phyloP scores from a whole-genome alignment of 2,888 invertebrate genomes.

The Enoplolaimus lenunculus region DNA sequence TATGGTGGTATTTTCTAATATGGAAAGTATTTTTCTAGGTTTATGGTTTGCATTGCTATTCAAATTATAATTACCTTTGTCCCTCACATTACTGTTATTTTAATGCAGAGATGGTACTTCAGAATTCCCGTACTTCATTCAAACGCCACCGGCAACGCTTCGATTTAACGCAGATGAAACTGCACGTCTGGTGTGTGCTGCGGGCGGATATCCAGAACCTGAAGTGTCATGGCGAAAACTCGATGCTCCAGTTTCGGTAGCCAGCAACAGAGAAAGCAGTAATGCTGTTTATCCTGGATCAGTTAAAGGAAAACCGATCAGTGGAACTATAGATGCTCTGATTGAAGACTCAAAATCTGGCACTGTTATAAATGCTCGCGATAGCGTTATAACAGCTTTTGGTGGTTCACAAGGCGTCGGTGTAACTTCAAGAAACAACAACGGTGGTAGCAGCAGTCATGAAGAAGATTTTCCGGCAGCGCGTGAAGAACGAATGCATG shows the following conservation, averaged over 20 bases:
- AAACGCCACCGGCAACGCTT: slow-evolving; percentile 61
- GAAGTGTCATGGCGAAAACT: slow-evolving; percentile 42
- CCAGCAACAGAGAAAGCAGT: too few species aligned
- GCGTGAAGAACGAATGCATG: slow-evolving; percentile 74
- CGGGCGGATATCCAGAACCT: slow-evolving; percentile 70
- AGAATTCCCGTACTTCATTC: slow-evolving; percentile 71
- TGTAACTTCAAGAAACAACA: too few species aligned
- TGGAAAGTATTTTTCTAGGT: slow-evolving; percentile 22
- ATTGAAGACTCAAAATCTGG: background rate
- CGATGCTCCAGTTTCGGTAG: too few species aligned
- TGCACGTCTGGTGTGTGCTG: slow-evolving; percentile 76
- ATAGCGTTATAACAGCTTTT: slow-evolving; percentile 46
- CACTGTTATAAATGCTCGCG: slow-evolving; percentile 72
- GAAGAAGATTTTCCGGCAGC: slow-evolving; percentile 69
- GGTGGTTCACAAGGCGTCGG: too few species aligned
- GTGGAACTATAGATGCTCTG: background rate
- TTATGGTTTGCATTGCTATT: background rate
- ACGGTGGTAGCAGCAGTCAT: too few species aligned
- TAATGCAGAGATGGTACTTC: too few species aligned
- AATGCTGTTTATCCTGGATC: too few species aligned
- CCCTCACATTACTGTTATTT: too few species aligned
- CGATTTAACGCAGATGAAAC: slow-evolving; percentile 69
- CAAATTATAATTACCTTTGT: too few species aligned
- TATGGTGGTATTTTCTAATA: slow-evolving; percentile 16
- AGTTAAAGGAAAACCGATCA: too few species aligned